Base-by-base conservation (phyloP, 2,888 invertebrate genomes). In the Petrolisthes cinctipes region DNA sequence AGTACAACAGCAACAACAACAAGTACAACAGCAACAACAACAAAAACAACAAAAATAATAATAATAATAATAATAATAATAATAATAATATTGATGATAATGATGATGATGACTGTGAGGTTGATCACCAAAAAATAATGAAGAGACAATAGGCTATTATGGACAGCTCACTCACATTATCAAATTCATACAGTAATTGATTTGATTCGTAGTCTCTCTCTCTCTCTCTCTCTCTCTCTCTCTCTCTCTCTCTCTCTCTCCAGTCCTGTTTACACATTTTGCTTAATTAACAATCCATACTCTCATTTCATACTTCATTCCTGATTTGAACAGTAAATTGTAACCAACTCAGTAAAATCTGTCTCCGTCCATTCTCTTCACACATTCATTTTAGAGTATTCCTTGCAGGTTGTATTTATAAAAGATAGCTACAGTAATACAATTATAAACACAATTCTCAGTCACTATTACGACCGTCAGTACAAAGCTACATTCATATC, bases 231-330 rank as follows among this genome's bases (percentile, higher is more conserved):
- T 4, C 20, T n/a, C 20, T 20, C 20, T 11, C n/a, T 9, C 73
- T n/a, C 73, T 73, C 20, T 73, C 73, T 73, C n/a, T 73, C 20
- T 20, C 73, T 73, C 68, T 20, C 73, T 73, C 73, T 14, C 5
- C 37, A 20, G 20, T 37, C 20, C 7, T 37, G 7, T 11, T 11
- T n/a, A 20, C 73, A 9, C 73, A 20, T n/a, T 73, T 20, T 5
- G 7, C 73, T 66, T 73, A 20, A 20, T 66, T 73, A 20, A 20
- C 1, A 20, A 75, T 75, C 14, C 23, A 51, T 17, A 23, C n/a
- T 37, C 73, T 68, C 20, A 68, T 68, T 17, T n/a, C 68, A 5
- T 68, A 68, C 5, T 11, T n/a, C 20, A 4, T 7, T 20, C 37
- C 68, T 68, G 68, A 68, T 20, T 37, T 37, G 37, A 37, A 37